Percentiles rank a stretch among this genome's conserved stretches.
These are phyloP conservation scores for Gallinago nigripennis DNA, from an alignment of 2,797 vertebrate genomes.

Conservation along the genomic window DNA sequence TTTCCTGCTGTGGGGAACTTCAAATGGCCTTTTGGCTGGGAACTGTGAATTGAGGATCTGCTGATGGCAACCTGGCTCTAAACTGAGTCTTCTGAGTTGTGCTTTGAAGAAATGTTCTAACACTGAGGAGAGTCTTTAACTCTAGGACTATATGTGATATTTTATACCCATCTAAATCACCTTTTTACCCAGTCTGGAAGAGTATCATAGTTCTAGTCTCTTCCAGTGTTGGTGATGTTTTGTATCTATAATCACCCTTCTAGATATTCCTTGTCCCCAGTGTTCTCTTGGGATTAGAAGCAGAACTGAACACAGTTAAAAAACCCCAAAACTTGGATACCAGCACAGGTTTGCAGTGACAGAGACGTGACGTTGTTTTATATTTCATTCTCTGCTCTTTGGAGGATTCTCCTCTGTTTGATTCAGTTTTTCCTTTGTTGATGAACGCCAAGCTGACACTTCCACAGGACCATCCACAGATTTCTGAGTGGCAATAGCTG, in stretches of 20 bases:
- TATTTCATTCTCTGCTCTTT: not conserved
- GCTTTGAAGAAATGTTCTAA: not conserved
- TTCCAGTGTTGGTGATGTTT: not conserved
- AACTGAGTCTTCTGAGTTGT: not conserved
- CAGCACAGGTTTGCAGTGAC: not conserved
- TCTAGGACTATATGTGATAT: not conserved
- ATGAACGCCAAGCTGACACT: not conserved
- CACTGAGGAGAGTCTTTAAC: not conserved
- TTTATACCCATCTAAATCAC: not conserved
- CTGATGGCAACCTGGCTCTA: not conserved
- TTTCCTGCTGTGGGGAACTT: not conserved
- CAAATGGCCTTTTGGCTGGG: not conserved
- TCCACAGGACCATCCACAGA: not conserved
- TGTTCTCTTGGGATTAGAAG: not conserved
- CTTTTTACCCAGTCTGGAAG: not conserved
- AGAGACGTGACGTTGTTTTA: accelerated
- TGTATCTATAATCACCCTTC: not conserved
- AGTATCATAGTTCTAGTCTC: not conserved
- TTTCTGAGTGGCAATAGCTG: not conserved
- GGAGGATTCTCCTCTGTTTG: not conserved
- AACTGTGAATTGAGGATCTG: not conserved
- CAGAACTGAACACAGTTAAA: not conserved
- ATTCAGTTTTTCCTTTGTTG: not conserved
- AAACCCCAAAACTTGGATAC: not conserved
- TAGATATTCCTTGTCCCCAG: not conserved